A percentile compares a stretch with the other conserved stretches of the same genome.
Evolutionary conservation across 2,113 vertebrate genomes (phyloP).

Genomic region (Bucco capensis): DNA sequence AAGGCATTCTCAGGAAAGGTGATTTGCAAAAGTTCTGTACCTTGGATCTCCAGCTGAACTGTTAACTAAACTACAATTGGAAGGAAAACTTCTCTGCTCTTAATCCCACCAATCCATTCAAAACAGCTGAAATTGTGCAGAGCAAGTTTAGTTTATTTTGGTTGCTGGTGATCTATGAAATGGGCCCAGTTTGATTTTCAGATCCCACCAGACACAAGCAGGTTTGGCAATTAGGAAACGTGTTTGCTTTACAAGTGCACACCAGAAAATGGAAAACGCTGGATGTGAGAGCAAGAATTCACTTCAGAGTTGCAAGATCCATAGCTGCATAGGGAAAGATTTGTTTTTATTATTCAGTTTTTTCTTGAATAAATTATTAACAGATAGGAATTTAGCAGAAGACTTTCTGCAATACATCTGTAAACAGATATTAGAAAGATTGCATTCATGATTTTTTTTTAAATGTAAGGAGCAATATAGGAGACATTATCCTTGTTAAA

Average conservation of each 20-base stretch:
- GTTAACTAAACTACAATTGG: neutral
- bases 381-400: neutral
- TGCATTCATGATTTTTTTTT: neutral
- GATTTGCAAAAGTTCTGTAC: neutral
- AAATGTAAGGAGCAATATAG: neutral
- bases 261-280: neutral
- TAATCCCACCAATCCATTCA: neutral
- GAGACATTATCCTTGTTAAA: neutral
- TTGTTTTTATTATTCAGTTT: neutral
- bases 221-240: neutral
- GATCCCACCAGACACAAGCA: rapidly evolving
- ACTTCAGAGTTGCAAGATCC: neutral
- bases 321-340: neutral
- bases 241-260: neutral
- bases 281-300: neutral
- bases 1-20: neutral
- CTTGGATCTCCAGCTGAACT: neutral
- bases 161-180: neutral
- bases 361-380: neutral
- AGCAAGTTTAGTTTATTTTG: neutral
- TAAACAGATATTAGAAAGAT: neutral
- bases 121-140: neutral
- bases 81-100: neutral
- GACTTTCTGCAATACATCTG: neutral
- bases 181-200: neutral